phyloP scores from a whole-genome alignment of 35 echinoderm and acorn worm genomes.

The Heliocidaris tuberculata region DNA sequence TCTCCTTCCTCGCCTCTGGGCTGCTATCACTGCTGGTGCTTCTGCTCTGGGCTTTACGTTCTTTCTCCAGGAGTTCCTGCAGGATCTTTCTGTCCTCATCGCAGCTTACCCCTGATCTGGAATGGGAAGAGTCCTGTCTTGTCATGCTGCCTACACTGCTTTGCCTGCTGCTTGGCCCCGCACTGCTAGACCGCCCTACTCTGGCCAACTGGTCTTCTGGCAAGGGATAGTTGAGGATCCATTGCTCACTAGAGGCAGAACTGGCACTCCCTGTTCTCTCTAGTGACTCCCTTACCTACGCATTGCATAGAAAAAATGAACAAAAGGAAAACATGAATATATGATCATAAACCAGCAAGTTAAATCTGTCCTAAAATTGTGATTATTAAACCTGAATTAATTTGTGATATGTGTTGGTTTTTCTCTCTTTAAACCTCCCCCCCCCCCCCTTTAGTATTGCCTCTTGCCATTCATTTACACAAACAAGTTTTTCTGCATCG shows the following conservation, averaged over 20 bases:
- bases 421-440: too few relatives aligned
- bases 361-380: too few relatives aligned
- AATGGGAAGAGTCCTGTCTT: conserved; percentile 27
- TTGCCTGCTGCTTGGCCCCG: neutral
- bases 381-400: too few relatives aligned
- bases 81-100: conserved; percentile 15
- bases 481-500: too few relatives aligned
- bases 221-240: conserved; percentile 63
- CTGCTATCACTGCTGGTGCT: conserved; percentile 15
- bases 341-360: too few relatives aligned
- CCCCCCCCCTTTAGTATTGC: too few relatives aligned
- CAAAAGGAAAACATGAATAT: neutral
- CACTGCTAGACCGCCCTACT: neutral
- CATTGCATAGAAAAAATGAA: neutral
- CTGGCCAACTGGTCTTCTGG: neutral
- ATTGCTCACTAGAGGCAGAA: conserved; percentile 69
- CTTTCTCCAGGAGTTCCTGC: conserved; percentile 35
- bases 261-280: conserved; percentile 56
- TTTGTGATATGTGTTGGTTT: too few relatives aligned
- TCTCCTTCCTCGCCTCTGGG: neutral
- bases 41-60: neutral
- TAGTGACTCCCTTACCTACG: conserved; percentile 59
- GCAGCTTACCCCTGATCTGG: conserved; percentile 18
- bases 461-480: too few relatives aligned
- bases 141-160: conserved; percentile 26